Percentiles rank a stretch among this genome's conserved stretches.
phyloP scores from a whole-genome alignment of 2,797 vertebrate species.

The Hafferia zeledoni region DNA sequence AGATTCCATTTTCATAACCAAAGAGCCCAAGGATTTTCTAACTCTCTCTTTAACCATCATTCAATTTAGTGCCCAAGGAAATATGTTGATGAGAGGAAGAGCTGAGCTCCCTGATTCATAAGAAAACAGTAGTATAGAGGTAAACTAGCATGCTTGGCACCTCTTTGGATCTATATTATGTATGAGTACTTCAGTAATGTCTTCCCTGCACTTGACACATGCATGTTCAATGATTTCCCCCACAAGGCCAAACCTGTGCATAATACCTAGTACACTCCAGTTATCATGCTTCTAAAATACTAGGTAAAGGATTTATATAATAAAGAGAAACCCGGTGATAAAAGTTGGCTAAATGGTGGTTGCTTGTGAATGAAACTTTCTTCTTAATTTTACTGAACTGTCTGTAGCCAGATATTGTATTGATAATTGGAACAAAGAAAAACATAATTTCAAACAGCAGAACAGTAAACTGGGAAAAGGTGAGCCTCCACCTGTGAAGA shows the following conservation, averaged over 20 bases:
- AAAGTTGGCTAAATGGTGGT: neutral
- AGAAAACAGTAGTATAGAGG: neutral
- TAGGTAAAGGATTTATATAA: neutral
- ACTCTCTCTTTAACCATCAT: neutral
- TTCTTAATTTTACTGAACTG: neutral
- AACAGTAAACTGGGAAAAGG: neutral
- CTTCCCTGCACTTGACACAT: neutral
- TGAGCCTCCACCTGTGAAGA: neutral
- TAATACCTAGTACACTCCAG: neutral
- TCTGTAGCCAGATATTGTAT: neutral
- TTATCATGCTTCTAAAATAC: neutral
- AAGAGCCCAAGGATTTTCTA: neutral
- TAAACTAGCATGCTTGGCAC: neutral
- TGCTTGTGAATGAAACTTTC: neutral
- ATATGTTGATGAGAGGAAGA: neutral
- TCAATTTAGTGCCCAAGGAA: neutral
- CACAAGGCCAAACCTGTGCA: neutral
- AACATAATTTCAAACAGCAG: neutral
- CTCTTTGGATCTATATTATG: neutral
- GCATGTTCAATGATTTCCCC: neutral
- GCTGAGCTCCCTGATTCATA: neutral
- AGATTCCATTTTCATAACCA: slow-evolving; percentile 14
- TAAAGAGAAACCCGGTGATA: neutral
- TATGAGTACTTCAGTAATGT: neutral
- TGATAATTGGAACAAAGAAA: neutral